Percentiles rank a stretch among this genome's conserved stretches.
phyloP scores from a whole-genome alignment of 1,140 invertebrate genomes.

The Venturia canescens region DNA sequence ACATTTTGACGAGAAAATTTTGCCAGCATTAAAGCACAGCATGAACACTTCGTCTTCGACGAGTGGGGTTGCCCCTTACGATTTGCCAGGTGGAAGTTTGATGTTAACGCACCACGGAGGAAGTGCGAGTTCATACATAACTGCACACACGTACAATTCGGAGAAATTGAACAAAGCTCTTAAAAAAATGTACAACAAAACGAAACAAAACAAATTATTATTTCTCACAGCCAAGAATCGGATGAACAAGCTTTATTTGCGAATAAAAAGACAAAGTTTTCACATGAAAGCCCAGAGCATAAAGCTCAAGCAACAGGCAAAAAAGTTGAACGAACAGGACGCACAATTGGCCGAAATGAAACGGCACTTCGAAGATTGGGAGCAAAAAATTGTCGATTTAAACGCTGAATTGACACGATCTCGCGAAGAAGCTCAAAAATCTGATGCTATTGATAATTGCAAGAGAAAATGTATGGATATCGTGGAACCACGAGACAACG shows the following conservation, averaged over 20 bases:
- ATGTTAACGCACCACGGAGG: conserved; percentile 66
- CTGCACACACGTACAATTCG: conserved; percentile 62
- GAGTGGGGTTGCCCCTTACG: conserved; percentile 67
- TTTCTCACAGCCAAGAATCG: conserved; percentile 63
- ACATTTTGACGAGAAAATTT: conserved; percentile 95
- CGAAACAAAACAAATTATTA: conserved; percentile 70
- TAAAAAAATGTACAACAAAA: conserved; percentile 70
- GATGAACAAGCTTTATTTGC: conserved; percentile 68
- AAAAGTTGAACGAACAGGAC: conserved; percentile 76
- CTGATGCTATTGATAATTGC: conserved; percentile 65
- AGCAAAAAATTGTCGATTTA: conserved; percentile 78
- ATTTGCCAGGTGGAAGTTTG: conserved; percentile 67
- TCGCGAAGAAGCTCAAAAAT: conserved; percentile 72
- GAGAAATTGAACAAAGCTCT: conserved; percentile 72
- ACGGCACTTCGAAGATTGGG: conserved; percentile 79
- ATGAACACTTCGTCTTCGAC: conserved; percentile 67
- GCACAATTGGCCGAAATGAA: conserved; percentile 76
- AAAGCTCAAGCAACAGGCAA: conserved; percentile 76
- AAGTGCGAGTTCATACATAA: conserved; percentile 52
- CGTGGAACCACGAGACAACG: conserved; percentile 56
- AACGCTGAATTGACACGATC: conserved; percentile 76
- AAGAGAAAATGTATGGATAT: conserved; percentile 69
- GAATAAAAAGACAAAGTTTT: conserved; percentile 69
- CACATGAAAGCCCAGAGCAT: conserved; percentile 74
- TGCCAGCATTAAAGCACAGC: conserved; percentile 78